Conservation (phyloP, 2,113 vertebrate species). For the Pogonocichla stellata region DNA sequence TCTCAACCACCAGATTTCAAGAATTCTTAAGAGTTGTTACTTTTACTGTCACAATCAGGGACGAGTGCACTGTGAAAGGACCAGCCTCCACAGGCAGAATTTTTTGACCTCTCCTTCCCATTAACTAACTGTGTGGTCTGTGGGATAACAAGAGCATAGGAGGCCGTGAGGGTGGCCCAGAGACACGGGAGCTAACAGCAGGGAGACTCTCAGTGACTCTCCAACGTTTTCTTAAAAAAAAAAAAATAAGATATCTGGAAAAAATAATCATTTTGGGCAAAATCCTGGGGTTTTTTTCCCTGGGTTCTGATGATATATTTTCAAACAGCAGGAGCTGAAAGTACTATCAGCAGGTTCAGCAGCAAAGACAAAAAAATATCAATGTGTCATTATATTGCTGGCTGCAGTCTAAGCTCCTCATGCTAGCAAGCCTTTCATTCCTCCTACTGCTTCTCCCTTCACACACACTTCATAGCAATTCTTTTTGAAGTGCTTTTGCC, state of each 20-base stretch:
- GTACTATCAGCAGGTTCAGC: background rate
- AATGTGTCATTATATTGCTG: background rate
- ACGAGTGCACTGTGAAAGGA: fast-evolving
- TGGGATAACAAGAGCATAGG: background rate
- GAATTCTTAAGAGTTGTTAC: background rate
- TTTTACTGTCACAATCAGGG: background rate
- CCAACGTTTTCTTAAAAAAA: background rate
- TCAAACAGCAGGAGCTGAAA: background rate
- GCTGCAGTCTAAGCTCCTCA: background rate
- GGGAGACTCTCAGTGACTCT: background rate
- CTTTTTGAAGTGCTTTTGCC: background rate
- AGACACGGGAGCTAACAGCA: background rate
- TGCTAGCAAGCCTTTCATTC: background rate
- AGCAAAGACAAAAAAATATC: background rate
- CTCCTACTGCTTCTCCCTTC: background rate
- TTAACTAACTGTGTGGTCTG: background rate
- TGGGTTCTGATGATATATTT: background rate
- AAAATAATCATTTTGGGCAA: background rate
- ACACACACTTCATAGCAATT: fast-evolving
- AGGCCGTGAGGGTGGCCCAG: background rate
- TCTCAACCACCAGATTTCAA: background rate
- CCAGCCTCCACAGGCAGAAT: background rate
- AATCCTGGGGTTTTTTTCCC: background rate
- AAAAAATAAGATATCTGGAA: background rate
- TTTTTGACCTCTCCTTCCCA: background rate